A percentile compares a stretch with the other conserved stretches of the same genome.
phyloP scores from a whole-genome alignment of 2,888 invertebrate species.

The Itoplectis maculator region DNA sequence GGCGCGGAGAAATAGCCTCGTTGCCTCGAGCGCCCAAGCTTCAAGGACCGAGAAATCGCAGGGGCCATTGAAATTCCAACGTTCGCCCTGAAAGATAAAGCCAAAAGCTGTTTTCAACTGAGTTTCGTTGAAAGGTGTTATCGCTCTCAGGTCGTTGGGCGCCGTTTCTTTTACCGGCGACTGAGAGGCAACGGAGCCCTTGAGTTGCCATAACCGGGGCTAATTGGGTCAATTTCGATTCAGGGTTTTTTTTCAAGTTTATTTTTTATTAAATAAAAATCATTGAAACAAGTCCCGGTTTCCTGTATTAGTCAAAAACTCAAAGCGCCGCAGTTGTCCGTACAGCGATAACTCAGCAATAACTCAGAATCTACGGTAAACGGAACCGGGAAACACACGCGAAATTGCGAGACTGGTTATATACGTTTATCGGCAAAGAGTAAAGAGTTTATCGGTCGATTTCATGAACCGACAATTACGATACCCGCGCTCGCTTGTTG shows the following conservation, averaged over 20 bases:
- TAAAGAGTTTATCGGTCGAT: conserved; percentile 20
- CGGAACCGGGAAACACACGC: conserved; percentile 21
- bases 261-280: too few species aligned
- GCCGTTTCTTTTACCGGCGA: conserved; percentile 70
- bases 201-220: conserved; percentile 5
- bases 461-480: conserved; percentile 2
- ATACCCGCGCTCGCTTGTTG: neutral
- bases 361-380: neutral
- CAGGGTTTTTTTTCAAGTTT: neutral
- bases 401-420: neutral
- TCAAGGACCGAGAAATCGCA: conserved; percentile 68
- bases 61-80: conserved; percentile 70
- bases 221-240: conserved; percentile 2
- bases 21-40: conserved; percentile 5
- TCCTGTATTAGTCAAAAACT: neutral
- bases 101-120: conserved; percentile 70
- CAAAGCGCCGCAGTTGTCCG: neutral
- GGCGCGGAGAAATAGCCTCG: conserved; percentile 12
- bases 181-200: conserved; percentile 36
- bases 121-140: conserved; percentile 77
- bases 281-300: neutral
- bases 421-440: neutral
- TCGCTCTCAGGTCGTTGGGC: conserved; percentile 75
- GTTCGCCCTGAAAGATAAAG: conserved; percentile 73
- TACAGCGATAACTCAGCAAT: neutral